A percentile compares a stretch with the other conserved stretches of the same genome.
phyloP scores from a whole-genome alignment of 92 coral and sea anemone genomes.

The Parazoanthus atlanticus region DNA sequence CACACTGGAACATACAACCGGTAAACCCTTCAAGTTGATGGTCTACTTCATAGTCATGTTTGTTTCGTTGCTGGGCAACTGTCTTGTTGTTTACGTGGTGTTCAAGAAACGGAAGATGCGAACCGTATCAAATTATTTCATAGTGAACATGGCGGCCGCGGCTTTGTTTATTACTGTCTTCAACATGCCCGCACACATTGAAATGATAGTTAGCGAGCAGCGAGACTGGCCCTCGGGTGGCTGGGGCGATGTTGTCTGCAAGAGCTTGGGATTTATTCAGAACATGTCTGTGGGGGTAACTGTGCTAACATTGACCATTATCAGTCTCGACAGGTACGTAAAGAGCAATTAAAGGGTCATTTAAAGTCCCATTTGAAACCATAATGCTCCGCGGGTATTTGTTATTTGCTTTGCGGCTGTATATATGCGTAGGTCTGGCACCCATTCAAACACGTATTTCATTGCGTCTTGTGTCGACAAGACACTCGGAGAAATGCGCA shows the following conservation, averaged over 20 bases:
- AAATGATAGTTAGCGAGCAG: slow-evolving; percentile 33
- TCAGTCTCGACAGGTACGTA: slow-evolving; percentile 37
- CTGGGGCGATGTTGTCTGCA: slow-evolving; percentile 43
- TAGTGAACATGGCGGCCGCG: slow-evolving; percentile 39
- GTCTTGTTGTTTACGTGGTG: slow-evolving; percentile 36
- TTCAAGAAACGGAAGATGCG: slow-evolving; percentile 45
- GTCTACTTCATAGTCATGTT: slow-evolving; percentile 21
- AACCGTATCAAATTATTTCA: slow-evolving; percentile 29
- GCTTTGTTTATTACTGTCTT: slow-evolving; percentile 21
- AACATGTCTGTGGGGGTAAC: slow-evolving; percentile 32
- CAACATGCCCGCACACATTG: slow-evolving; percentile 38
- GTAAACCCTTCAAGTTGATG: slow-evolving; percentile 34
- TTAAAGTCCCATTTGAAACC: background rate
- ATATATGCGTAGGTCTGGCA: too few species aligned
- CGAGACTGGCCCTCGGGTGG: slow-evolving; percentile 35
- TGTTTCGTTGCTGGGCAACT: slow-evolving; percentile 33
- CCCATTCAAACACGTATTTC: too few species aligned
- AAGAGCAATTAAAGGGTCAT: background rate
- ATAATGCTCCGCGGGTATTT: background rate
- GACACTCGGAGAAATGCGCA: too few species aligned
- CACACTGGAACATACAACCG: background rate
- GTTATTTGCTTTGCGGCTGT: too few species aligned
- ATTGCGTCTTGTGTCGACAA: too few species aligned
- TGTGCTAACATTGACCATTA: slow-evolving; percentile 19
- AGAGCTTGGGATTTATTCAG: slow-evolving; percentile 29